Percentiles rank a stretch among this genome's conserved stretches.
phyloP scores from a whole-genome alignment of 2,797 vertebrate genomes.

The Myotis findleyi region DNA sequence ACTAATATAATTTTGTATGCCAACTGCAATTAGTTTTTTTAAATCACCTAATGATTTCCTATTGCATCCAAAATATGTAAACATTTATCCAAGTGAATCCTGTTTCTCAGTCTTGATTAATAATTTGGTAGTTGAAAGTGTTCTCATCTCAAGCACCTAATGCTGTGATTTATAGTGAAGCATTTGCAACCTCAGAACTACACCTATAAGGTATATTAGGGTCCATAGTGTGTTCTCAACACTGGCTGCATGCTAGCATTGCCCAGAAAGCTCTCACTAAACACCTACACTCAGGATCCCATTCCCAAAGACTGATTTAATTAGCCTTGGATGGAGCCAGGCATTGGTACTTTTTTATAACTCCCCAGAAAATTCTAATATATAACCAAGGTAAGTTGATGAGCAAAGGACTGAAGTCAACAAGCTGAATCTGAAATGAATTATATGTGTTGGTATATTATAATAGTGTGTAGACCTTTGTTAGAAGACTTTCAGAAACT shows the following conservation, averaged over 20 bases:
- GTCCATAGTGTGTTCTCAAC: background rate
- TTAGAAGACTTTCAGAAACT: constrained; percentile 10
- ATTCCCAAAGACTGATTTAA: constrained; percentile 14
- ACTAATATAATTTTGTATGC: background rate
- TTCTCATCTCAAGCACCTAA: constrained; percentile 19
- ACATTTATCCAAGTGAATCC: background rate
- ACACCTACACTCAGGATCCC: background rate
- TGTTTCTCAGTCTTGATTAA: constrained; percentile 8
- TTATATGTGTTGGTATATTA: background rate
- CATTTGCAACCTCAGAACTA: background rate
- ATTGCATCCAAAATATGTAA: constrained; percentile 28
- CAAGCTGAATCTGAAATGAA: constrained; percentile 47
- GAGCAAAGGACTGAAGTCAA: constrained; percentile 52
- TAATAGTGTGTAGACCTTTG: constrained; percentile 4
- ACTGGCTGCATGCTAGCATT: background rate
- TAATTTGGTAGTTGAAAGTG: background rate
- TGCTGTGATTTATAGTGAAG: background rate
- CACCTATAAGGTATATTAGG: background rate
- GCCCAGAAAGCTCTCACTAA: background rate
- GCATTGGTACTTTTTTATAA: constrained; percentile 27
- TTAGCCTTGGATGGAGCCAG: background rate
- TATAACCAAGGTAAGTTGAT: background rate
- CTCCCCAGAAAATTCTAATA: constrained; percentile 15
- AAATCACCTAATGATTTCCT: background rate
- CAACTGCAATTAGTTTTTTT: background rate